phyloP scores from a whole-genome alignment of 2,797 vertebrate species.

The Alca torda region DNA sequence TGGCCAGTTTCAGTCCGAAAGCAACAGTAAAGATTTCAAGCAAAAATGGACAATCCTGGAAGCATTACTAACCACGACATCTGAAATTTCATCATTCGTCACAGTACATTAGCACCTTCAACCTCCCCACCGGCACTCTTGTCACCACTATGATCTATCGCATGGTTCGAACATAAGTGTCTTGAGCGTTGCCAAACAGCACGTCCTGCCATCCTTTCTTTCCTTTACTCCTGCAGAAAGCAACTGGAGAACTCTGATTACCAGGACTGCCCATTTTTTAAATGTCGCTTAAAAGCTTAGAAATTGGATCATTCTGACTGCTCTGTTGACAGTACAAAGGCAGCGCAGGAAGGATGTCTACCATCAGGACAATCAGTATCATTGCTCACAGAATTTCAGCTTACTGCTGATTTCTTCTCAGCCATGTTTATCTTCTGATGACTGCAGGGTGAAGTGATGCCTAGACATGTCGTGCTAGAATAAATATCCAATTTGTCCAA shows the following conservation, averaged over 20 bases:
- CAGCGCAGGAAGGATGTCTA: not conserved
- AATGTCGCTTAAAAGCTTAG: not conserved
- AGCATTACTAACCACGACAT: not conserved
- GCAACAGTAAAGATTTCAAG: not conserved
- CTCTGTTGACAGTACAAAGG: not conserved
- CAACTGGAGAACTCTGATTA: not conserved
- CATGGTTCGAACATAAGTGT: not conserved
- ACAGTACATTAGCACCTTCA: fast-evolving
- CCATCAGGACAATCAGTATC: not conserved
- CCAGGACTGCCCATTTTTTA: not conserved
- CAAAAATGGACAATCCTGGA: not conserved
- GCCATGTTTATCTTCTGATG: not conserved
- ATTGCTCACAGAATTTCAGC: not conserved
- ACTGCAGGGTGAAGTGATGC: not conserved
- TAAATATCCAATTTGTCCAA: not conserved
- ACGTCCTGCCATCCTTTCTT: not conserved
- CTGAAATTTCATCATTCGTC: not conserved
- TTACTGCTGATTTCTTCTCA: not conserved
- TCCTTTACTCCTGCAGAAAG: not conserved
- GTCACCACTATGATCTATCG: not conserved
- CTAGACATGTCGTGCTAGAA: not conserved
- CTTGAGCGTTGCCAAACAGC: not conserved
- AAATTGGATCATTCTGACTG: not conserved
- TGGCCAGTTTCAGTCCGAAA: not conserved
- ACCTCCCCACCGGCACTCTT: not conserved